Evolutionary conservation across 2,113 vertebrate species (phyloP).

Genomic region (Myotis lucifugus): DNA sequence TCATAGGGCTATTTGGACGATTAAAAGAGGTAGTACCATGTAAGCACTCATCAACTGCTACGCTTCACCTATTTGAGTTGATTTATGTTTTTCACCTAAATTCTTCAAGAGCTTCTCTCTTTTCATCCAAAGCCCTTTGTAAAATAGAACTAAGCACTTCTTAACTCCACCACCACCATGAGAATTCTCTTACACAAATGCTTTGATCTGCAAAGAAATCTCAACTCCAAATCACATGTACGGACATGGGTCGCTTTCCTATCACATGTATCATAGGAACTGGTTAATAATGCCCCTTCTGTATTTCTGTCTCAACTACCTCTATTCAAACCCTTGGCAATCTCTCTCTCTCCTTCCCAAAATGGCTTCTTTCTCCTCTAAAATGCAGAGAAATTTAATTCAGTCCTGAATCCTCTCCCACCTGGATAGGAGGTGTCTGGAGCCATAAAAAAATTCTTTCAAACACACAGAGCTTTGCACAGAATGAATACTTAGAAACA

Average conservation of each 20-base stretch:
- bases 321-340: too few species aligned
- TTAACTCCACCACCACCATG: neutral
- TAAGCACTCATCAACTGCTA: neutral
- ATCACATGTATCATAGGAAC: too few species aligned
- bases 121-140: neutral
- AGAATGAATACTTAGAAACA: neutral
- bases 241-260: too few species aligned
- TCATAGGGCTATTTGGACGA: neutral
- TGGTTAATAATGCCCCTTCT: too few species aligned
- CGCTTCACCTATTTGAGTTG: neutral
- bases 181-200: neutral
- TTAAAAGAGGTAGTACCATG: neutral
- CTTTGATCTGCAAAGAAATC: neutral
- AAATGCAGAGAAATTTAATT: neutral
- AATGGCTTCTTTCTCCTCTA: neutral
- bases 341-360: neutral
- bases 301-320: too few species aligned
- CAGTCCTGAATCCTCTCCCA: neutral
- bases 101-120: neutral
- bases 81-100: neutral
- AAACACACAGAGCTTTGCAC: neutral
- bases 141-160: neutral
- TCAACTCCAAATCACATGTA: neutral
- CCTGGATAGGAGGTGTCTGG: neutral
- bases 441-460: neutral